Evolutionary conservation across 1,140 invertebrate genomes (phyloP).

Genomic region (Drosophila tsacasi): DNA sequence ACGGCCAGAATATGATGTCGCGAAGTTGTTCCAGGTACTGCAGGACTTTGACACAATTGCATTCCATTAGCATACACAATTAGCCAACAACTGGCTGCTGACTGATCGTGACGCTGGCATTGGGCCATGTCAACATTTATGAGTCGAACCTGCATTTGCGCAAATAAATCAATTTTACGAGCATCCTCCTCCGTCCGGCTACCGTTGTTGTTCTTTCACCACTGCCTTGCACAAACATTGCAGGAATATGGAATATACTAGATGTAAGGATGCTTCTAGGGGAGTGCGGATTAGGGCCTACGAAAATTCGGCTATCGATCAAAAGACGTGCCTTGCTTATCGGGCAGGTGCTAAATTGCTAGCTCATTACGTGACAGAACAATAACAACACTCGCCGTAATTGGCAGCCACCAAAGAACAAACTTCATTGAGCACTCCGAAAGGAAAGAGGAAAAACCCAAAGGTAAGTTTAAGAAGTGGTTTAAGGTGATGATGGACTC

Average conservation of each 20-base stretch:
- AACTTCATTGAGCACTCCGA: constrained; percentile 18
- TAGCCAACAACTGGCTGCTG: constrained; percentile 59
- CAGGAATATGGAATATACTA: constrained; percentile 2
- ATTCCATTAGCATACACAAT: constrained; percentile 83
- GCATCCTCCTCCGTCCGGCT: constrained; percentile 32
- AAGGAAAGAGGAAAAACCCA: constrained; percentile 12
- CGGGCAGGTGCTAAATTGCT: constrained; percentile 76
- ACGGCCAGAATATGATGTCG: constrained; percentile 34
- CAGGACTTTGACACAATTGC: constrained; percentile 80
- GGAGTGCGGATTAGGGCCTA: neutral
- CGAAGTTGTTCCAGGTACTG: constrained; percentile 63
- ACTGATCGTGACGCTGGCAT: constrained; percentile 67
- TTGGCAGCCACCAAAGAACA: constrained; percentile 53
- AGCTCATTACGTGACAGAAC: constrained; percentile 76
- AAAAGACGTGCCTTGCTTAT: constrained; percentile 52
- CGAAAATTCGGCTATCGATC: constrained; percentile 41
- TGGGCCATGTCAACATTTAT: constrained; percentile 64
- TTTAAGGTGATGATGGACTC: constrained; percentile 13
- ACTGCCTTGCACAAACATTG: constrained; percentile 52
- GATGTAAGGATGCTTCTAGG: neutral
- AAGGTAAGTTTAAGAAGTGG: constrained; percentile 10
- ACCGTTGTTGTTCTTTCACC: constrained; percentile 72
- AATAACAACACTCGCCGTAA: constrained; percentile 54
- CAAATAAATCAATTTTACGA: constrained; percentile 66
- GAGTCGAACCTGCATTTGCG: constrained; percentile 52